A percentile compares a stretch with the other conserved stretches of the same genome.
These are phyloP conservation scores for Agapornis canus DNA, from an alignment of 2,797 vertebrate genomes.

Conservation along the genomic window DNA sequence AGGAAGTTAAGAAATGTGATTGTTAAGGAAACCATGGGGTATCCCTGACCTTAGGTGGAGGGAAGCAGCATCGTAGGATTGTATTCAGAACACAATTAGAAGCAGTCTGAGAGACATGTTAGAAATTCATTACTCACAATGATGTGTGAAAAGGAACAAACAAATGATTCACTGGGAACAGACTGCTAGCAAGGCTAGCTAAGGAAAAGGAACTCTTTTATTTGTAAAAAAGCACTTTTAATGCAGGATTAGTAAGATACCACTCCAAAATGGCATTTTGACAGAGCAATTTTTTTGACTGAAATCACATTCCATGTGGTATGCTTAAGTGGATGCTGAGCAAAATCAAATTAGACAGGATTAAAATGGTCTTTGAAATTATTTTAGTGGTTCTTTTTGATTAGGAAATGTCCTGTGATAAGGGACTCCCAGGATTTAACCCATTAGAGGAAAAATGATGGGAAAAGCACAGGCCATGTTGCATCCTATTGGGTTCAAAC, in stretches of 20 bases:
- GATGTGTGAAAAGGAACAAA: not conserved
- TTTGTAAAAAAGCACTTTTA: not conserved
- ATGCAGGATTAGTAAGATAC: not conserved
- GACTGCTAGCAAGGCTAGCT: not conserved
- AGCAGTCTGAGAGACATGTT: not conserved
- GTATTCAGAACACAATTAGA: not conserved
- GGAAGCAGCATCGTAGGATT: not conserved
- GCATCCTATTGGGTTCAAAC: not conserved
- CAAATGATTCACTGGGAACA: not conserved
- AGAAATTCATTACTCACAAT: not conserved
- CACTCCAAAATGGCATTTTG: not conserved
- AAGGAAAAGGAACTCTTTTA: conserved; percentile 11
- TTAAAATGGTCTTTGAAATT: conserved; percentile 23
- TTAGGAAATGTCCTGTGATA: not conserved
- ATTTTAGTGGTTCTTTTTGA: conserved; percentile 15
- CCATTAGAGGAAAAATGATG: not conserved
- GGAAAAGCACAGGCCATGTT: not conserved
- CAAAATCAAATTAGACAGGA: not conserved
- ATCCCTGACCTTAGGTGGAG: not conserved
- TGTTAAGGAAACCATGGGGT: not conserved
- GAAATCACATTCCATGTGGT: not conserved
- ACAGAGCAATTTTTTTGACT: not conserved
- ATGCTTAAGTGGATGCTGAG: not conserved
- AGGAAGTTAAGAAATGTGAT: not conserved
- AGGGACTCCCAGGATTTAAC: not conserved